Percentiles rank a stretch among this genome's conserved stretches.
phyloP scores from a whole-genome alignment of 2,888 invertebrate species.

The Eilema caniola region DNA sequence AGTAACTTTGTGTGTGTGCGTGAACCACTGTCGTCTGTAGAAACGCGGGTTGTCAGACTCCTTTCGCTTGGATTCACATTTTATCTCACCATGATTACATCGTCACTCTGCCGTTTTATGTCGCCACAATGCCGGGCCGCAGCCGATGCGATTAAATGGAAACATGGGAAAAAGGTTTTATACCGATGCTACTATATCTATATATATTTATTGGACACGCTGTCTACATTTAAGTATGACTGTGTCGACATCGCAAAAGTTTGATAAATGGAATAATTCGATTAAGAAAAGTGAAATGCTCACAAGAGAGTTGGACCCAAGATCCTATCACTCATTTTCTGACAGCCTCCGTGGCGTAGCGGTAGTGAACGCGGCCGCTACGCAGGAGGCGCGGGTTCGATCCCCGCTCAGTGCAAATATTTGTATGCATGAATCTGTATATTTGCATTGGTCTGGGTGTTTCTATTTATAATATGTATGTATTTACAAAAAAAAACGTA shows the following conservation, averaged over 20 bases:
- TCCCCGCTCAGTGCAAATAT: too few species aligned
- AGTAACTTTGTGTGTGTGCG: not conserved
- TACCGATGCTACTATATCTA: not conserved
- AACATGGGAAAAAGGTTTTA: not conserved
- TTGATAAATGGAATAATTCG: too few species aligned
- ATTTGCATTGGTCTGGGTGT: too few species aligned
- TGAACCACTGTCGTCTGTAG: not conserved
- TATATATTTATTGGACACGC: not conserved
- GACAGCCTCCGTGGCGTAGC: too few species aligned
- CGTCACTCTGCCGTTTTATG: not conserved
- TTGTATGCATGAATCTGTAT: too few species aligned
- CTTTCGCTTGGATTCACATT: conserved; percentile 1
- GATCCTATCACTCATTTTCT: too few species aligned
- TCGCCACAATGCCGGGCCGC: not conserved
- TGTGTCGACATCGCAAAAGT: not conserved
- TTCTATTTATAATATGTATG: too few species aligned
- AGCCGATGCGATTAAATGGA: conserved; percentile 3
- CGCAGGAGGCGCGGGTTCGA: too few species aligned
- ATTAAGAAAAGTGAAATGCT: too few species aligned
- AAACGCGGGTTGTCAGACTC: not conserved
- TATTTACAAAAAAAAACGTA: too few species aligned
- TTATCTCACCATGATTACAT: not conserved
- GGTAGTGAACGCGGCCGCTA: too few species aligned
- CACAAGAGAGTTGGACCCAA: too few species aligned
- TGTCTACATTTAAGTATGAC: not conserved